Conservation (phyloP, 2,113 vertebrate genomes). For the Myotis lucifugus region DNA sequence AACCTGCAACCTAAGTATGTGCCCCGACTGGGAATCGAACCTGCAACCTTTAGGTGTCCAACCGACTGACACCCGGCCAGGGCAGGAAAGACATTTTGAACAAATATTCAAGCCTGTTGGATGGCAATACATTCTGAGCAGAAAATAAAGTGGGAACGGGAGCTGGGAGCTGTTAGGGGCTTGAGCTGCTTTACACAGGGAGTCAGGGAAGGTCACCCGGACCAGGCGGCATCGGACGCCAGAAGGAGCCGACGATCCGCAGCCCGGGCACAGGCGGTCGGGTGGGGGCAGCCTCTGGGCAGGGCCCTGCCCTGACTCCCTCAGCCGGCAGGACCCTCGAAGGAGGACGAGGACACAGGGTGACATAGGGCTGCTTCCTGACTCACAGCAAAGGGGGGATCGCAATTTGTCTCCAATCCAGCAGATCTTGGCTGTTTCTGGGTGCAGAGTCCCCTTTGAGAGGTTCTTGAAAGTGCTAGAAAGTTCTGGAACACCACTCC, state of each 20-base stretch:
- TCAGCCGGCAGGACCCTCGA: not conserved
- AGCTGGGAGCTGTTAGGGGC: not conserved
- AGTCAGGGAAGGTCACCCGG: not conserved
- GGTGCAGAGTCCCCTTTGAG: not conserved
- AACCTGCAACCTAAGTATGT: not conserved
- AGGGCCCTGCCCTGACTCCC: not conserved
- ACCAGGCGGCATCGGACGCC: rapidly evolving
- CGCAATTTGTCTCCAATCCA: rapidly evolving
- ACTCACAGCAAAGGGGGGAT: not conserved
- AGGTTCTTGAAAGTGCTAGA: not conserved
- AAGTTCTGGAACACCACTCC: not conserved
- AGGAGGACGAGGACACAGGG: not conserved
- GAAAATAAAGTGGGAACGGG: not conserved
- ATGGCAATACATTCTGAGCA: not conserved
- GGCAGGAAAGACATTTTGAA: not conserved
- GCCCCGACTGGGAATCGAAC: not conserved
- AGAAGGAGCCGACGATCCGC: too few relatives aligned
- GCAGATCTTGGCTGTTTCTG: not conserved
- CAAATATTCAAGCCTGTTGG: not conserved
- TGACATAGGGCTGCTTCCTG: rapidly evolving
- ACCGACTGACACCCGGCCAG: not conserved
- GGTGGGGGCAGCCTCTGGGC: not conserved
- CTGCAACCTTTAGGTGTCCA: not conserved
- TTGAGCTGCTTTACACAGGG: not conserved
- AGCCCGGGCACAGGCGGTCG: rapidly evolving